Conservation (phyloP, 2,113 vertebrate genomes). For the Gallinago undulata region DNA sequence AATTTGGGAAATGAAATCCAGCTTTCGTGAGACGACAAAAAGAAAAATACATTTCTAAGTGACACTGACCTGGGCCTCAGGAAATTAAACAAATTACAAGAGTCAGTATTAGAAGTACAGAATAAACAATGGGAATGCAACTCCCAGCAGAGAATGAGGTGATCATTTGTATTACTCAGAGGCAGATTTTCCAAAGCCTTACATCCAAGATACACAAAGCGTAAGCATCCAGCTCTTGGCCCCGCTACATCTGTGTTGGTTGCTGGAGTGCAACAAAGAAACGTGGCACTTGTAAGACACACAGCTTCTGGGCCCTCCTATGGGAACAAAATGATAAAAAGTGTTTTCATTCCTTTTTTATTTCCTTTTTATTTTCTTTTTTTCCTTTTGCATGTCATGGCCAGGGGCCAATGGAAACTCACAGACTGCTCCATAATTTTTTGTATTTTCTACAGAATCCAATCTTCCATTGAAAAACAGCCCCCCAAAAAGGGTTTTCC, state of each 20-base stretch:
- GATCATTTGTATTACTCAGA: conserved; percentile 32
- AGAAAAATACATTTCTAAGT: neutral
- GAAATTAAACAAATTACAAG: conserved; percentile 38
- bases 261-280: conserved; percentile 56
- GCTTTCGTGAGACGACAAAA: neutral
- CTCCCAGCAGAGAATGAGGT: conserved; percentile 29
- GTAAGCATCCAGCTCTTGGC: conserved; percentile 1
- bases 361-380: neutral
- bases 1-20: neutral
- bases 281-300: conserved; percentile 35
- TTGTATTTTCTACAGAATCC: neutral
- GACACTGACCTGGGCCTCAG: neutral
- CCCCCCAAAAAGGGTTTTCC: neutral
- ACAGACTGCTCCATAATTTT: neutral
- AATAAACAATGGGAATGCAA: conserved; percentile 12
- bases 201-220: conserved; percentile 49
- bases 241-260: conserved; percentile 12
- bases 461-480: neutral
- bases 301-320: neutral
- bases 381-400: conserved; percentile 6
- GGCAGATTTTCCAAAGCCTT: conserved; percentile 40
- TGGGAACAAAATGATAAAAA: conserved; percentile 51
- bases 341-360: neutral
- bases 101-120: conserved; percentile 1
- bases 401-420: conserved; percentile 43